Conservation (phyloP, 2,888 invertebrate species). For the Dromius quadrimaculatus region DNA sequence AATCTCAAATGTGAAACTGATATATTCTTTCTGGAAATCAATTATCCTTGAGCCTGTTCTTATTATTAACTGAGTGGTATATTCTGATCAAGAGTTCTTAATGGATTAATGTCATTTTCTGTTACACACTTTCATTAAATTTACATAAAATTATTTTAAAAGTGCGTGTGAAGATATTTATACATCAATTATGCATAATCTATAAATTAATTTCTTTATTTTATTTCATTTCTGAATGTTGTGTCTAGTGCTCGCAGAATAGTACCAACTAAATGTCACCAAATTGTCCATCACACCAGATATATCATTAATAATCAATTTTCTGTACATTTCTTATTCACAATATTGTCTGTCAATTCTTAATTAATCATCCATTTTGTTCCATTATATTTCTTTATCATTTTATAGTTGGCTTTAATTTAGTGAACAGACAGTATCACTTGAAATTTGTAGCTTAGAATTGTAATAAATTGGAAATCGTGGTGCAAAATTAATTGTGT, state of each 20-base stretch:
- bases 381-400: slow-evolving; percentile 25
- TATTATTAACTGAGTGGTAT: no score
- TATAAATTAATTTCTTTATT: no score
- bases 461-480: slow-evolving; percentile 41
- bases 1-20: no score
- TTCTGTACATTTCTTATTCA: slow-evolving; percentile 38
- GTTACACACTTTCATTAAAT: no score
- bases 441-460: slow-evolving; percentile 42
- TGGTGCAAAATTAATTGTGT: slow-evolving; percentile 56
- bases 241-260: slow-evolving; percentile 43
- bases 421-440: slow-evolving; percentile 47
- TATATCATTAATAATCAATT: slow-evolving; percentile 51
- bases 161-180: no score
- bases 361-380: slow-evolving; percentile 44
- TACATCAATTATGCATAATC: no score
- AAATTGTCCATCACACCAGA: slow-evolving; percentile 60
- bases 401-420: slow-evolving; percentile 23
- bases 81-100: no score
- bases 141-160: no score
- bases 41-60: no score
- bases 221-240: slow-evolving; percentile 47
- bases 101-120: no score
- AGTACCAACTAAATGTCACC: slow-evolving; percentile 41
- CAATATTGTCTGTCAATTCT: slow-evolving; percentile 48
- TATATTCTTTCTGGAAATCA: no score